These are phyloP conservation scores for Caretta caretta DNA, from an alignment of 2,113 vertebrate species.

Conservation along the genomic window DNA sequence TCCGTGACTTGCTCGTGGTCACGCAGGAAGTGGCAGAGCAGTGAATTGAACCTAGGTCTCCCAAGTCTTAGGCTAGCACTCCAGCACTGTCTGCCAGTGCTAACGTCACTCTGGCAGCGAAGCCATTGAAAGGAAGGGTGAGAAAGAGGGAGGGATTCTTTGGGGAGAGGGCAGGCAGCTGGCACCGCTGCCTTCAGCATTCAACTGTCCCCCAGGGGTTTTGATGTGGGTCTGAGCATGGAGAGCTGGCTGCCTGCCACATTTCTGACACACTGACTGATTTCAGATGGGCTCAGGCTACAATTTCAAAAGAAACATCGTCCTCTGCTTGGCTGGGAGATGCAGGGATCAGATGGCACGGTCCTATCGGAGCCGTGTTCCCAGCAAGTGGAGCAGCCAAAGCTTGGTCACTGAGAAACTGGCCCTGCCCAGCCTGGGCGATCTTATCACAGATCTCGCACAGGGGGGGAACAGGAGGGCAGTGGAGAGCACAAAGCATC, in stretches of 20 bases:
- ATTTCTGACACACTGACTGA: background rate
- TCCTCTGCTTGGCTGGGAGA: background rate
- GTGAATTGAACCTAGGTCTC: background rate
- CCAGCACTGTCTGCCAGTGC: background rate
- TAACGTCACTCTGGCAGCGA: background rate
- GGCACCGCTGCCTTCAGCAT: background rate
- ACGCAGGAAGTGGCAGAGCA: background rate
- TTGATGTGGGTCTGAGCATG: background rate
- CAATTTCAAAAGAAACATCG: background rate
- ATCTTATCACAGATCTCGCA: background rate
- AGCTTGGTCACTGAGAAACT: background rate
- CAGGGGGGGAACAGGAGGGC: background rate
- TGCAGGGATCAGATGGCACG: background rate
- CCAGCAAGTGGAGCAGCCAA: background rate
- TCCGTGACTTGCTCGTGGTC: background rate
- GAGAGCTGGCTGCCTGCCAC: accelerated
- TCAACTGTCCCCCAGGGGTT: background rate
- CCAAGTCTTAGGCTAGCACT: background rate
- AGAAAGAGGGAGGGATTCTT: background rate
- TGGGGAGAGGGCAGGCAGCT: background rate
- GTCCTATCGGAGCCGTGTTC: background rate
- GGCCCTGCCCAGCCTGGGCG: background rate
- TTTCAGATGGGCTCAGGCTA: background rate
- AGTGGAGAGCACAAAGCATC: background rate
- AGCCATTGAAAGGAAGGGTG: background rate